These are phyloP conservation scores for Furnarius figulus DNA, from an alignment of 2,113 vertebrate genomes.

Conservation along the genomic window DNA sequence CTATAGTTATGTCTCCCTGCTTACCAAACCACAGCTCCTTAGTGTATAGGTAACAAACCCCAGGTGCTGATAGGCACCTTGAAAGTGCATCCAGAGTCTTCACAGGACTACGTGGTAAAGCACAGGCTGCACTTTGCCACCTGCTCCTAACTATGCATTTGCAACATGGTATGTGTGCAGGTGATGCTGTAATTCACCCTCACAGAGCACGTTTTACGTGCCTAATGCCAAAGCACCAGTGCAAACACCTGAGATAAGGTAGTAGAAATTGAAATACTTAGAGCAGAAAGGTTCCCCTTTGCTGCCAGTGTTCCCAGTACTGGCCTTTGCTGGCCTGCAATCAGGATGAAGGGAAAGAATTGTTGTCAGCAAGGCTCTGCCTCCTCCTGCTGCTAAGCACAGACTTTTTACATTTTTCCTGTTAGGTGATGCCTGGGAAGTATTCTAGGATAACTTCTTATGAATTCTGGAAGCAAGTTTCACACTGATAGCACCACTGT, in stretches of 20 bases:
- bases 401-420: neutral
- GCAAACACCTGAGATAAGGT: neutral
- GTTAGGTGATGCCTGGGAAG: neutral
- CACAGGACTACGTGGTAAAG: rapidly evolving
- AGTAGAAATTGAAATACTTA: neutral
- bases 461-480: neutral
- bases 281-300: neutral
- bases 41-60: neutral
- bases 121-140: neutral
- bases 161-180: neutral
- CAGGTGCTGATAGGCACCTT: neutral
- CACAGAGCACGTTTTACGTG: neutral
- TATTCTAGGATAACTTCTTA: neutral
- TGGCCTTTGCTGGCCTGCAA: neutral
- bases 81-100: neutral
- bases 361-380: neutral
- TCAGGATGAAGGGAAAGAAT: neutral
- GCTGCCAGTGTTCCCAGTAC: neutral
- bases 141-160: neutral
- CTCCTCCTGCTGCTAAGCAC: neutral
- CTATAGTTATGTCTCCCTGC: neutral
- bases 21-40: neutral
- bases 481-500: rapidly evolving
- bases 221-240: neutral
- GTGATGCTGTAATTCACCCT: neutral